Conservation (phyloP, 1,140 invertebrate species). For the Trachelipus rathkii region DNA sequence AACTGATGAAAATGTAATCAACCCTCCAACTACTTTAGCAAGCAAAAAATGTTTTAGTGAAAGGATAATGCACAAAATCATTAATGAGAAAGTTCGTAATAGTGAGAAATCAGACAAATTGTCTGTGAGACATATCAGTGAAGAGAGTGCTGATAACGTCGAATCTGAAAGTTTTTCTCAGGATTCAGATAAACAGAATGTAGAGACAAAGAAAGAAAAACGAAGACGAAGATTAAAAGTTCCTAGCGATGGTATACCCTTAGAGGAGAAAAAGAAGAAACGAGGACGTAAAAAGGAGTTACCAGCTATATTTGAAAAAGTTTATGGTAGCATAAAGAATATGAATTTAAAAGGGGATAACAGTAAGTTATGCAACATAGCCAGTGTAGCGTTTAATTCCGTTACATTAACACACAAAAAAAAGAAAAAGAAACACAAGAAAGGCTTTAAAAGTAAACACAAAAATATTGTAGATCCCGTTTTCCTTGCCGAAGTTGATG, state of each 20-base stretch:
- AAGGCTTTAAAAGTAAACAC: constrained; percentile 50
- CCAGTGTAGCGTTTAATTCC: constrained; percentile 19
- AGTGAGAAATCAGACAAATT: constrained; percentile 46
- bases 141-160: background rate
- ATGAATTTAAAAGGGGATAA: background rate
- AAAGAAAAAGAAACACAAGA: constrained; percentile 45
- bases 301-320: constrained; percentile 43
- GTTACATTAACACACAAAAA: constrained; percentile 31
- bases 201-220: constrained; percentile 27
- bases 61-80: constrained; percentile 45
- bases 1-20: background rate
- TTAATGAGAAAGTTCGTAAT: constrained; percentile 44
- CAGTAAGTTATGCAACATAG: background rate
- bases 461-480: constrained; percentile 67
- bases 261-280: constrained; percentile 40
- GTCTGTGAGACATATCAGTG: constrained; percentile 32
- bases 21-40: constrained; percentile 32
- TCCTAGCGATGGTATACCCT: constrained; percentile 34
- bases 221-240: constrained; percentile 27
- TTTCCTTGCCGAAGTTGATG: constrained; percentile 73
- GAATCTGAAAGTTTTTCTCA: background rate
- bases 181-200: background rate
- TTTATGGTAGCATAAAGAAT: constrained; percentile 31
- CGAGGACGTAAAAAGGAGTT: constrained; percentile 43
- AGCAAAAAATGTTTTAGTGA: constrained; percentile 44